phyloP scores from a whole-genome alignment of 2,888 invertebrate genomes.

The Thysanoteuthis rhombus region DNA sequence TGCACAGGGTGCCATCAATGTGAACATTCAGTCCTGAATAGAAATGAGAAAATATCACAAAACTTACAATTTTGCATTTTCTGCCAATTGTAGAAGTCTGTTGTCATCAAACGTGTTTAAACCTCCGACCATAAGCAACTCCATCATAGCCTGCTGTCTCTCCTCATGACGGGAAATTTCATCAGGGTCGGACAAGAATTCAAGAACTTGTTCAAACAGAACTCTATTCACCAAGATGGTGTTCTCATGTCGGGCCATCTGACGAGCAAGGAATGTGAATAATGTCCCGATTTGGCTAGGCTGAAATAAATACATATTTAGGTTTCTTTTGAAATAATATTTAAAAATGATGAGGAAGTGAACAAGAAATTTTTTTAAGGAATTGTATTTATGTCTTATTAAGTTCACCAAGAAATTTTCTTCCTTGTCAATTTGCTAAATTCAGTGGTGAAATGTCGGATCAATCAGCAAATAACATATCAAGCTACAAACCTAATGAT shows the following conservation, averaged over 20 bases:
- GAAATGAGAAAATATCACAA: background rate
- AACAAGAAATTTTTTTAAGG: background rate
- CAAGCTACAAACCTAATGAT: too few species aligned
- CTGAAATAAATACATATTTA: constrained; percentile 45
- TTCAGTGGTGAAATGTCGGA: too few species aligned
- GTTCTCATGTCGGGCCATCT: constrained; percentile 72
- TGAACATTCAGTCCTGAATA: too few species aligned
- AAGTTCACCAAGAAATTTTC: too few species aligned
- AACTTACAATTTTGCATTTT: constrained; percentile 75
- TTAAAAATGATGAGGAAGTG: background rate
- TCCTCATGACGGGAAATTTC: constrained; percentile 72
- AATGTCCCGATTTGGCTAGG: constrained; percentile 75
- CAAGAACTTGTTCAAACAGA: constrained; percentile 74
- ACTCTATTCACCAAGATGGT: constrained; percentile 70
- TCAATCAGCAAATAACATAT: too few species aligned
- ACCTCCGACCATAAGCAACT: constrained; percentile 74
- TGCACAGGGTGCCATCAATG: too few species aligned
- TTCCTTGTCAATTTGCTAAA: too few species aligned
- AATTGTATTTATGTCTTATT: background rate
- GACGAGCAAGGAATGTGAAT: constrained; percentile 76
- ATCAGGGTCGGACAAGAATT: constrained; percentile 69
- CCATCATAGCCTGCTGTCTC: constrained; percentile 79
- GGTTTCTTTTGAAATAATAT: background rate
- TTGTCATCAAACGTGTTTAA: constrained; percentile 73
- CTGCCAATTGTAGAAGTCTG: constrained; percentile 74